Base-by-base conservation (phyloP, 2,113 vertebrate genomes). In the Porphyrio hochstetteri region DNA sequence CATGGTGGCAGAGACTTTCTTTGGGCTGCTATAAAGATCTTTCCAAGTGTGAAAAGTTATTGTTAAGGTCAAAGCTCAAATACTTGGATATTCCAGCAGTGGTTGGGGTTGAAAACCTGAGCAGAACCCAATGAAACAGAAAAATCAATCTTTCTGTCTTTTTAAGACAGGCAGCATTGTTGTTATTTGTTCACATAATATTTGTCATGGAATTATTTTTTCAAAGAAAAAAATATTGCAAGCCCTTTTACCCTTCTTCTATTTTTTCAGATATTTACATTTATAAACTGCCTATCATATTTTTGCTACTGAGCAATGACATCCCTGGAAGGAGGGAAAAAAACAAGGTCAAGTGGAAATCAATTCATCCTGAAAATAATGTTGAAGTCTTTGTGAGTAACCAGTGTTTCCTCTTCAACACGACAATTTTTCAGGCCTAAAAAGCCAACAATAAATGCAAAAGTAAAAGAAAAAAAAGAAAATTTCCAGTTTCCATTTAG, bases 61-160 rank as follows among this genome's bases (percentile, higher is more conserved):
- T 86, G n/a, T 81, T 94, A 76, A 60, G 38, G 68, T 88, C 82
- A 91, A 65, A 84, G 53, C n/a, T 92, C 86, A 92, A 91, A 68
- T 82, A 82, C 18, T 63, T 48, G 38, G 29, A 52, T 83, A 80
- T 59, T 80, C 56, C 16, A 67, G 6, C 29, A 50, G 29, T 40
- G 12, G 3, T 4, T 86, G 25, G 3, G 4, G 10, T 81, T 90
- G 64, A 81, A 83, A 95, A 44, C 56, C 60, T 67, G 33, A 90
- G 28, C n/a, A 83, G 44, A 82, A 82, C 2, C 5, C 64, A 9
- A 79, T 28, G 68, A 68, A 64, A 55, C 46, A 90, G 63, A 29
- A 96, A 96, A 93, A 96, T 96, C 79, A 90, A 78, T 88, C 89
- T 92, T 93, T 76, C n/a, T 68, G 10, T n/a, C 42, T 40, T 96